Evolutionary conservation across 2,113 vertebrate genomes (phyloP), one percentile per base, ranked within the genome.

Genomic region (Zosterops pallidus): DNA sequence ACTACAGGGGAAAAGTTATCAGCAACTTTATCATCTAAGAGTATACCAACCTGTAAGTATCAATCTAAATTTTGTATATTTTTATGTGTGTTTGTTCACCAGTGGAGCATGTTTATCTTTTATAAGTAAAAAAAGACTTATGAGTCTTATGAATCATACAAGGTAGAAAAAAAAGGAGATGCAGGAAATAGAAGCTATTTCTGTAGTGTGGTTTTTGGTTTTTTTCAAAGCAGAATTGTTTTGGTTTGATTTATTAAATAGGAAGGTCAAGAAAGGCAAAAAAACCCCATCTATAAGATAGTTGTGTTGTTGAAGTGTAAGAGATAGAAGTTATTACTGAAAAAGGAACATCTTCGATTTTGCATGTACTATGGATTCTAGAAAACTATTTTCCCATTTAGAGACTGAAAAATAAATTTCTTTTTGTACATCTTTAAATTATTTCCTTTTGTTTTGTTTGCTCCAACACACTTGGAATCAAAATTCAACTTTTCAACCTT

Each of bases 371-470:
- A 17, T 42, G 28, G 31, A 9, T 59, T 78, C 79, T 25, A 63
- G 39, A 68, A 78, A 89, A 39, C 0, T 59, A 6, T 59, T 68
- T 75, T 86, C 2, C 16, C 5, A 25, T 35, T n/a, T 60, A 23
- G 28, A 15, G 4, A 2, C 5, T 68, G n/a, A 89, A 70, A 76
- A 49, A n/a, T 14, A 57, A 19, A 37, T 55, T 18, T 2, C 0
- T 47, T 86, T 21, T 33, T 35, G 22, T 9, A 18, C 14, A 75
- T 0, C 2, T 35, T 9, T 44, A 78, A 28, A 21, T 42, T 39
- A 11, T 22, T 44, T 46, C 4, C 3, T 8, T 12, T 31, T 8
- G 1, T 3, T 20, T 9, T 14, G 28, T 11, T 1, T 0, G 0
- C 0, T 2, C 2, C 5, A 22, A 6, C 3, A 16, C 6, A 28